Conservation (phyloP, 2,888 invertebrate species). For the Plebejus argus region DNA sequence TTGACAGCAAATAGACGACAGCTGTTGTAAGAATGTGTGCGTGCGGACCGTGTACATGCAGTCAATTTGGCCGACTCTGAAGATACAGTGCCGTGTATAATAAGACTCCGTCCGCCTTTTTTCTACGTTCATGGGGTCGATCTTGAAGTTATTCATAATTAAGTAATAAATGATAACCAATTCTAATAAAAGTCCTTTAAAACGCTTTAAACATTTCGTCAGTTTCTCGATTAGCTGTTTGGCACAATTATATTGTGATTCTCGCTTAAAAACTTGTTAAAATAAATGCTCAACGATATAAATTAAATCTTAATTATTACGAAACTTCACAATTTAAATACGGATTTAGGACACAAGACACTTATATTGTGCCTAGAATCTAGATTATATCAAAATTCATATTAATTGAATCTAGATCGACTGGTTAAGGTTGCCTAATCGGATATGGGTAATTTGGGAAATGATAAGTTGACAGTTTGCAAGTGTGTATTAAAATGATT, state of each 20-base stretch:
- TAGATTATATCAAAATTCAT: not conserved
- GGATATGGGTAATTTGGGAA: not conserved
- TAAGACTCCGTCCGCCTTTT: no score
- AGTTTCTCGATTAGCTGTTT: not conserved
- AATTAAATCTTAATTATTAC: slow-evolving; percentile 5
- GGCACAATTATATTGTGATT: not conserved
- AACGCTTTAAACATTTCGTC: not conserved
- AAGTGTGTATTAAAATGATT: not conserved
- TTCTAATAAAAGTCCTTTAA: not conserved
- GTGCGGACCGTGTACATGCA: no score
- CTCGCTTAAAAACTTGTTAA: not conserved
- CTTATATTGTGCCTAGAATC: not conserved
- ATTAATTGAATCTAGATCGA: not conserved
- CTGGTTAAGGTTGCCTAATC: not conserved
- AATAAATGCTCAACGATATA: not conserved
- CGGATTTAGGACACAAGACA: not conserved
- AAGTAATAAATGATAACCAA: not conserved
- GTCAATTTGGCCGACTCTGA: no score
- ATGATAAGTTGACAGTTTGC: not conserved
- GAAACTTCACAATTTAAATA: not conserved
- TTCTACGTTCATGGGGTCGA: no score
- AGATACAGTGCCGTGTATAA: no score
- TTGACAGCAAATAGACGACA: no score
- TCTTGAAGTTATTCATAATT: not conserved
- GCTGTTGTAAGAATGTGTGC: no score